Evolutionary conservation across 2,113 vertebrate genomes (phyloP), one percentile per base, ranked within the genome.

Genomic region (Rhinoptilus africanus): DNA sequence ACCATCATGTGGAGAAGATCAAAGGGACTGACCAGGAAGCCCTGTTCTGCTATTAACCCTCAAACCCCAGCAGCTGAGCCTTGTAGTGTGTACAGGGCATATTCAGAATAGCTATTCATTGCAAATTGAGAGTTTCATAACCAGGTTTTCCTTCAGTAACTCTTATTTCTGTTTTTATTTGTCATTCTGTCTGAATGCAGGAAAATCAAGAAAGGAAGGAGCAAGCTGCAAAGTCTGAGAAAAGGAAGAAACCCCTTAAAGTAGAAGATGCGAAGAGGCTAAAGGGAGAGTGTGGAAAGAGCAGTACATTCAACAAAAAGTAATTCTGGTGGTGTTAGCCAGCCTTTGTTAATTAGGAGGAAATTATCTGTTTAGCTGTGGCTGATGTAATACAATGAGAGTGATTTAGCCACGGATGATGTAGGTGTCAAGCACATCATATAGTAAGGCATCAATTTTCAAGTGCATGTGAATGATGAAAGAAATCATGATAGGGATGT

Each of bases 121-220:
- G 45, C 66, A 95, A 92, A 76, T 4, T 34, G 24, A 54, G 22
- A 54, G 35, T 51, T 85, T 95, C 28, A 71, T 72, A 63, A 64
- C 34, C 32, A 68, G 27, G 23, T 93, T 45, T 92, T 95, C 18
- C 35, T 87, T 60, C 59, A 67, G 30, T 54, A 67, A 56, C 18
- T 75, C 28, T 71, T 63, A 13, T 37, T 73, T 63, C 3, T 63
- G 84, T 62, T 74, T 57, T 84, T 17, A 39, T 87, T 84, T 93
- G 9, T 60, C 14, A 14, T 86, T 94, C 56, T 92, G 4, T 94
- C 74, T 75, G 41, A 89, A 56, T 66, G 9, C 97, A 99, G 99
- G 99, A 99, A 94, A 99, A 99, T 96, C 98, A 98, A 97, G 98
- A 97, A 59, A 98, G 98, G 64, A 99, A 98, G 92, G 98, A 99